These are phyloP conservation scores for Proteles cristata DNA, from an alignment of 2,113 vertebrate species.

Conservation along the genomic window DNA sequence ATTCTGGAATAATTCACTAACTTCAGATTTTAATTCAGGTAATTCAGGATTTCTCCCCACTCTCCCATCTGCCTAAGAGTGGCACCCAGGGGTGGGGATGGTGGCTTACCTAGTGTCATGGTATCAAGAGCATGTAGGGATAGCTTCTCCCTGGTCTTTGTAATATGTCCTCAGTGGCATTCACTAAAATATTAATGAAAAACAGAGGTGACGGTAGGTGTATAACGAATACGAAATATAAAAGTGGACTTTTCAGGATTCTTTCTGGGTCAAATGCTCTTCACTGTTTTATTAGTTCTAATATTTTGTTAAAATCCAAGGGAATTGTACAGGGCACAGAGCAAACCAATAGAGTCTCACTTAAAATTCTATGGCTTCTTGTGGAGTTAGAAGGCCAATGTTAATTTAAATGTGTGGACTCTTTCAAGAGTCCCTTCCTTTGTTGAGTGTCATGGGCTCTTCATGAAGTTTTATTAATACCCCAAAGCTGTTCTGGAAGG, in stretches of 20 bases:
- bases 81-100: neutral
- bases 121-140: neutral
- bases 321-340: conserved; percentile 44
- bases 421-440: conserved; percentile 21
- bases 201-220: neutral
- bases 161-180: neutral
- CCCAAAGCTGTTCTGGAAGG: conserved; percentile 28
- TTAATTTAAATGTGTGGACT: conserved; percentile 58
- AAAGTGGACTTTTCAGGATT: conserved; percentile 43
- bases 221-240: conserved; percentile 9
- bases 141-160: neutral
- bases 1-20: neutral
- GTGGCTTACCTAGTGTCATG: neutral
- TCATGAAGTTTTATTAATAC: neutral
- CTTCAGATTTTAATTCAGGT: conserved; percentile 13
- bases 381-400: conserved; percentile 3
- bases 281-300: conserved; percentile 55
- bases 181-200: neutral
- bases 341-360: conserved; percentile 32
- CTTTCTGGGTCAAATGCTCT: conserved; percentile 52
- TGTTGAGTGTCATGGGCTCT: neutral
- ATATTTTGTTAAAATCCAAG: conserved; percentile 63
- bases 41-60: neutral
- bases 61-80: neutral
- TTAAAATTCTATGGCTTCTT: conserved; percentile 63